Conservation (phyloP, 2,888 invertebrate species). For the Seira ritae region DNA sequence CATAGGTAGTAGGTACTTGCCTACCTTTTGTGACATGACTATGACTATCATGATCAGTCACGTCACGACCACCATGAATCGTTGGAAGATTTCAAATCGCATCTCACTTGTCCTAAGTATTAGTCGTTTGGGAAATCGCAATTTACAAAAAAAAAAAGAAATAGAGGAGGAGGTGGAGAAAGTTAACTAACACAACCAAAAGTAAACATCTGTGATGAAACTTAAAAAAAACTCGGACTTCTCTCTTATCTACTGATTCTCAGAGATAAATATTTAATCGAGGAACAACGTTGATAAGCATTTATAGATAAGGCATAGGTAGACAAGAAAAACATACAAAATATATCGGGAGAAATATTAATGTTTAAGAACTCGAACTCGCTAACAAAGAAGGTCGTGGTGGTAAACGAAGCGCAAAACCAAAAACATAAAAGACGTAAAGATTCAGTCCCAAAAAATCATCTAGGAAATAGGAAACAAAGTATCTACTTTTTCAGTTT, state of each 20-base stretch:
- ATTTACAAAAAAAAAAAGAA: no score
- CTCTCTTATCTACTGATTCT: not conserved
- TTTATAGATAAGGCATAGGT: conserved; percentile 9
- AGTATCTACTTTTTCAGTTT: no score
- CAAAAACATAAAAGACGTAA: conserved; percentile 64
- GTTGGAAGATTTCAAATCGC: not conserved
- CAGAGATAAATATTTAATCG: conserved; percentile 14
- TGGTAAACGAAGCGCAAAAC: conserved; percentile 50
- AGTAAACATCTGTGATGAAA: conserved; percentile 68
- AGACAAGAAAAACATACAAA: not conserved
- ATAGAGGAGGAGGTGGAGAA: not conserved
- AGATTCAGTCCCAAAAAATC: conserved; percentile 55
- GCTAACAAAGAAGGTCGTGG: no score
- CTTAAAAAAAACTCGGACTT: conserved; percentile 12
- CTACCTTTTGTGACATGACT: no score
- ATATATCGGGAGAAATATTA: conserved; percentile 41
- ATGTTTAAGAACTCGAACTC: conserved; percentile 1
- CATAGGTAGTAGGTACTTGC: no score
- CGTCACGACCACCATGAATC: no score
- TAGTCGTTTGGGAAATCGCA: not conserved
- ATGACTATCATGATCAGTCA: no score
- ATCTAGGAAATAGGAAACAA: no score
- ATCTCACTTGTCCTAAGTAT: conserved; percentile 1
- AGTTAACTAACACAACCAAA: conserved; percentile 46
- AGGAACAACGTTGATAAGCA: conserved; percentile 49